These are phyloP conservation scores for Dorcus parallelipipedus DNA, from an alignment of 2,888 invertebrate genomes.

Conservation along the genomic window DNA sequence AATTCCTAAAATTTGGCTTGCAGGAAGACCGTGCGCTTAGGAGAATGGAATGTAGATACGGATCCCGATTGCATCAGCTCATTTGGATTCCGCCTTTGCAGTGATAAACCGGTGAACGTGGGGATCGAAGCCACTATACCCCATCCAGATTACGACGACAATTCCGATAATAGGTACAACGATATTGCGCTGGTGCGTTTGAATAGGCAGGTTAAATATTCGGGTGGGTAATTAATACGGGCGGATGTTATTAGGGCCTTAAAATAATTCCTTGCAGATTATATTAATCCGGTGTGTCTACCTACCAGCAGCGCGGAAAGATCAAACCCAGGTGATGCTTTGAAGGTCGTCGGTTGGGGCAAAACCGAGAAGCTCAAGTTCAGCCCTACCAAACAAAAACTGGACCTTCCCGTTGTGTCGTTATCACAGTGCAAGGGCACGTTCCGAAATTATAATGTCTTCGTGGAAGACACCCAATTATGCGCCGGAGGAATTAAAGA, in stretches of 20 bases:
- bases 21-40: slow-evolving; percentile 58
- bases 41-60: slow-evolving; percentile 63
- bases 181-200: slow-evolving; percentile 53
- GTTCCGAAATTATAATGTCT: slow-evolving; percentile 4
- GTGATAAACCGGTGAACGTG: slow-evolving; percentile 40
- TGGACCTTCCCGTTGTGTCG: slow-evolving; percentile 51
- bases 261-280: slow-evolving; percentile 1
- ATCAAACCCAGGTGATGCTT: slow-evolving; percentile 32
- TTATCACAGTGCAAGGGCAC: neutral
- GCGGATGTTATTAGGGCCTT: neutral
- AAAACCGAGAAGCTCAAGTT: slow-evolving; percentile 25
- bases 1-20: slow-evolving; percentile 17
- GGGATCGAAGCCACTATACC: slow-evolving; percentile 43
- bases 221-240: slow-evolving; percentile 41
- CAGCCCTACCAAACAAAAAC: slow-evolving; percentile 26
- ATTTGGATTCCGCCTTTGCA: slow-evolving; percentile 39
- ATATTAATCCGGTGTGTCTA: slow-evolving; percentile 36
- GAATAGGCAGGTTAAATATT: slow-evolving; percentile 45
- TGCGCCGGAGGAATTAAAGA: slow-evolving; percentile 67
- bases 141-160: slow-evolving; percentile 38
- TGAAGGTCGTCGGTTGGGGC: slow-evolving; percentile 49
- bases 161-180: slow-evolving; percentile 35
- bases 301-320: slow-evolving; percentile 30
- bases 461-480: slow-evolving; percentile 49
- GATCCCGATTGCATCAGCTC: slow-evolving; percentile 58